phyloP scores from a whole-genome alignment of 2,797 vertebrate species.

The Bradypodion pumilum region DNA sequence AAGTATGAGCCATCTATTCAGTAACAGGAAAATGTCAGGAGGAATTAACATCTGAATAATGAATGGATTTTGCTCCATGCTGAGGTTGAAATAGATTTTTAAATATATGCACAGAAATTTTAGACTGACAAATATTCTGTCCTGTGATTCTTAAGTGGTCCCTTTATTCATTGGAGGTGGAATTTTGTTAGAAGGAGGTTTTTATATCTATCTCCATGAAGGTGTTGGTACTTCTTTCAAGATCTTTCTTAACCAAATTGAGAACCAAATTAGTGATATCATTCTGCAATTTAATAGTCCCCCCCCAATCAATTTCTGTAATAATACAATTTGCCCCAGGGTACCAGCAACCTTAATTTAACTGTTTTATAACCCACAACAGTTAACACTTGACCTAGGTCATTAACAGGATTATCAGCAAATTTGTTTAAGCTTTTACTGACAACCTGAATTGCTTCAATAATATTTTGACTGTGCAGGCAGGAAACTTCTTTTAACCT shows the following conservation, averaged over 20 bases:
- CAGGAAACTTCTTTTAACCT: constrained; percentile 78
- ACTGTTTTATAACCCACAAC: constrained; percentile 81
- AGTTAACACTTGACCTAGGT: constrained; percentile 86
- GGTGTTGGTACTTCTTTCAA: constrained; percentile 43
- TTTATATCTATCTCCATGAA: constrained; percentile 35
- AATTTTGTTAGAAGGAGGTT: neutral
- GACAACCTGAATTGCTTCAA: constrained; percentile 83
- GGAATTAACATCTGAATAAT: constrained; percentile 56
- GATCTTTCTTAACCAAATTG: constrained; percentile 49
- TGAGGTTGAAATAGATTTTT: constrained; percentile 40
- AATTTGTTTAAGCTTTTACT: constrained; percentile 87
- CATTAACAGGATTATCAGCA: constrained; percentile 86
- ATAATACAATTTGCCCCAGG: constrained; percentile 74
- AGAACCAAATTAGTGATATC: constrained; percentile 60
- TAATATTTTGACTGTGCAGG: constrained; percentile 82
- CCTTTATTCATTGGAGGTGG: constrained; percentile 32
- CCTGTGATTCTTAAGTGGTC: constrained; percentile 34
- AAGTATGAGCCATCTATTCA: constrained; percentile 30
- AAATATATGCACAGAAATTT: constrained; percentile 31
- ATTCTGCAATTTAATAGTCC: constrained; percentile 71
- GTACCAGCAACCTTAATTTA: constrained; percentile 80
- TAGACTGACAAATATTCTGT: constrained; percentile 35
- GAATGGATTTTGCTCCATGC: constrained; percentile 12
- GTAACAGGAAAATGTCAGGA: constrained; percentile 40
- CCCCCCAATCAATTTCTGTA: constrained; percentile 55